Conservation (phyloP, 2,113 vertebrate genomes). For the Albula goreensis region DNA sequence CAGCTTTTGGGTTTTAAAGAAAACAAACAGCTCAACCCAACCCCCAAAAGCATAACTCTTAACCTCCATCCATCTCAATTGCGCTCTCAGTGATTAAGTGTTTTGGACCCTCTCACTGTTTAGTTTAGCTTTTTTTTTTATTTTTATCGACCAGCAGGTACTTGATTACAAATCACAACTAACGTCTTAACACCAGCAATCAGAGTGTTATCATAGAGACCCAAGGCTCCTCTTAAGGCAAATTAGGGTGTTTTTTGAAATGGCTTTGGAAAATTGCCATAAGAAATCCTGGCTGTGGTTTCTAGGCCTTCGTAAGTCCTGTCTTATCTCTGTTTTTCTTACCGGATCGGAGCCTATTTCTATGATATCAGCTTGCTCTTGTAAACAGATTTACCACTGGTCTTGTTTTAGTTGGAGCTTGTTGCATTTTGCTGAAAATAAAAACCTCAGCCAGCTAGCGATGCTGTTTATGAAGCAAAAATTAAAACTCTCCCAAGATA, state of each 20-base stretch:
- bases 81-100: slow-evolving; percentile 1
- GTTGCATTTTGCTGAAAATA: slow-evolving; percentile 27
- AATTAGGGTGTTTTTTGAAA: slow-evolving; percentile 30
- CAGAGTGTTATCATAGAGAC: slow-evolving; percentile 34
- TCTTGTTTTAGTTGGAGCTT: slow-evolving; percentile 31
- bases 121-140: slow-evolving; percentile 18
- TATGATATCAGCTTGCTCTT: slow-evolving; percentile 29
- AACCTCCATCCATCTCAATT: neutral
- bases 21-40: slow-evolving; percentile 14
- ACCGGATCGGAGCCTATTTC: slow-evolving; percentile 38
- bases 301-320: slow-evolving; percentile 37
- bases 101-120: slow-evolving; percentile 32
- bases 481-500: slow-evolving; percentile 24
- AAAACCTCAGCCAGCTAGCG: slow-evolving; percentile 11
- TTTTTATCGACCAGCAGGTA: slow-evolving; percentile 35
- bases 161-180: slow-evolving; percentile 42
- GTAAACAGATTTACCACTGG: slow-evolving; percentile 28
- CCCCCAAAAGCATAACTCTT: neutral
- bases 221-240: slow-evolving; percentile 28
- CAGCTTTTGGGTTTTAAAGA: slow-evolving; percentile 12
- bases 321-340: slow-evolving; percentile 52
- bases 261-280: slow-evolving; percentile 32
- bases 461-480: slow-evolving; percentile 27
- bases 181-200: slow-evolving; percentile 36
- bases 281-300: slow-evolving; percentile 31